Evolutionary conservation across 64 coral and sea anemone species (phyloP).

Genomic region (Catalaphyllia jardinei): DNA sequence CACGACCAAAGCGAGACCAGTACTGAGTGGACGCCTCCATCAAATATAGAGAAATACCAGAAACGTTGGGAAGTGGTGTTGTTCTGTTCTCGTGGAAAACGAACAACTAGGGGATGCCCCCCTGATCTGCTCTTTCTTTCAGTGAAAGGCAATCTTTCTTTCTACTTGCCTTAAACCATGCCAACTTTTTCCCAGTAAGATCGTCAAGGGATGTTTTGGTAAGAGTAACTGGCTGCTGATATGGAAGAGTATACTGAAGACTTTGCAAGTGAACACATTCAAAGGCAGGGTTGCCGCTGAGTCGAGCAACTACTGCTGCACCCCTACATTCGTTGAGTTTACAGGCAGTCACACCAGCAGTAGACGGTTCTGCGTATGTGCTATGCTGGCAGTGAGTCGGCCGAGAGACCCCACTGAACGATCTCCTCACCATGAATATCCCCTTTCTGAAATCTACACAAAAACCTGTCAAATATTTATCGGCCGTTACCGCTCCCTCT

Average conservation of each 20-base stretch:
- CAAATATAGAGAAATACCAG: not conserved
- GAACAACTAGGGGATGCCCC: not conserved
- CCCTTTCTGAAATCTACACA: constrained; percentile 15
- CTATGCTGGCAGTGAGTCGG: constrained; percentile 34
- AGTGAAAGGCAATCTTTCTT: constrained; percentile 2
- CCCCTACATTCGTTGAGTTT: constrained; percentile 8
- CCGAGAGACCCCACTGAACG: not conserved
- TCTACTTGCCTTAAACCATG: constrained; percentile 13
- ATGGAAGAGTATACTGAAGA: not conserved
- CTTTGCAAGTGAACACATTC: constrained; percentile 28
- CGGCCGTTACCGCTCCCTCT: not conserved
- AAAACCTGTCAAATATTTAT: constrained; percentile 4
- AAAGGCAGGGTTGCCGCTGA: constrained; percentile 6
- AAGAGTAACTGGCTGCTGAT: not conserved
- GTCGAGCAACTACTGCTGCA: constrained; percentile 13
- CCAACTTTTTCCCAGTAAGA: not conserved
- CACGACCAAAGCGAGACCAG: not conserved
- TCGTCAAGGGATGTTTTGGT: not conserved
- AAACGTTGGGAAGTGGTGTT: constrained; percentile 1
- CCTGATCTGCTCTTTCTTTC: not conserved
- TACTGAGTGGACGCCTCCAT: constrained; percentile 4
- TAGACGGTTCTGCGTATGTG: not conserved
- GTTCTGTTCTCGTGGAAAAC: not conserved
- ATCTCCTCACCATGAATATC: constrained; percentile 9
- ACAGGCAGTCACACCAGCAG: not conserved